Conservation (phyloP, 1,140 invertebrate species). For the Nasonia vitripennis region DNA sequence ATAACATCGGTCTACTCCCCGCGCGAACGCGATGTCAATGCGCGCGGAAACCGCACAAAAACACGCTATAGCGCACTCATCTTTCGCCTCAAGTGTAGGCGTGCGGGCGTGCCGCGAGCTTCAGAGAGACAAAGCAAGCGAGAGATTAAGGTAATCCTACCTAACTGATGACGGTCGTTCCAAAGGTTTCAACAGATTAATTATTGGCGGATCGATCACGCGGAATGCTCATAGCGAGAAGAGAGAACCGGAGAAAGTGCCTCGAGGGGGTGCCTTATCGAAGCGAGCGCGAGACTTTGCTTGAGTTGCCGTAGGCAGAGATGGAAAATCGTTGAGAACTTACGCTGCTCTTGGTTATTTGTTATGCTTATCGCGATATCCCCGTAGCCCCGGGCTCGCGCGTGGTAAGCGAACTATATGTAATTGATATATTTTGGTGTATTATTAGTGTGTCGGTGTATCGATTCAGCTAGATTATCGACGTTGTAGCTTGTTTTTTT, state of each 20-base stretch:
- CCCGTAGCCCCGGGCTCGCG: neutral
- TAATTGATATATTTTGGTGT: too few species aligned
- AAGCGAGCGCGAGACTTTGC: neutral
- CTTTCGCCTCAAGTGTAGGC: neutral
- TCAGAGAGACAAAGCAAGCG: neutral
- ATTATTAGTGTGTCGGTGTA: too few species aligned
- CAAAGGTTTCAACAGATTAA: constrained; percentile 72
- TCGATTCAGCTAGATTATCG: too few species aligned
- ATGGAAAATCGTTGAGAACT: neutral
- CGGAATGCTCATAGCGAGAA: neutral
- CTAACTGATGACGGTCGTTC: constrained; percentile 70
- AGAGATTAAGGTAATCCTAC: constrained; percentile 70
- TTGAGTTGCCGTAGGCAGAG: neutral
- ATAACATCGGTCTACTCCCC: neutral
- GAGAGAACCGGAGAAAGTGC: neutral
- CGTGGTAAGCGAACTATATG: neutral
- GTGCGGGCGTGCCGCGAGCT: neutral
- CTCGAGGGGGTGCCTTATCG: neutral
- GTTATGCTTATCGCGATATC: neutral
- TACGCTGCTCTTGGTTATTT: neutral
- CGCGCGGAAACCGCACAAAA: constrained; percentile 30
- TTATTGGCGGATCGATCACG: constrained; percentile 60
- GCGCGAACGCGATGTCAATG: constrained; percentile 1
- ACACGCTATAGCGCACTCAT: constrained; percentile 25
- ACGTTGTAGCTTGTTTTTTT: too few species aligned